These are phyloP conservation scores for Strix uralensis DNA, from an alignment of 2,113 vertebrate genomes.

Conservation along the genomic window DNA sequence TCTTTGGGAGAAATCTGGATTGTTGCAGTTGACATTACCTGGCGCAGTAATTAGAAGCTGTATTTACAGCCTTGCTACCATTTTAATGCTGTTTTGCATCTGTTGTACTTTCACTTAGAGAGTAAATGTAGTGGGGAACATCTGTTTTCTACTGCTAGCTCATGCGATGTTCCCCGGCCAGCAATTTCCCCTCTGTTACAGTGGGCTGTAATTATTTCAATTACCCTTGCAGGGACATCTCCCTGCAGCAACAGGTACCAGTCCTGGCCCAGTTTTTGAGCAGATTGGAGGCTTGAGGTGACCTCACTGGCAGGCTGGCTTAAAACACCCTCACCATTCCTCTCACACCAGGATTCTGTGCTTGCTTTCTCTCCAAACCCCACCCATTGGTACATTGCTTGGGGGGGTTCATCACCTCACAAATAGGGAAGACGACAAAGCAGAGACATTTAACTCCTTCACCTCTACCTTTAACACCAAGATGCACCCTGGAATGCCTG, in stretches of 20 bases:
- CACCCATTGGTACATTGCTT: rapidly evolving
- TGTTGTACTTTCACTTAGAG: conserved; percentile 56
- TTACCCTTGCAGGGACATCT: not conserved
- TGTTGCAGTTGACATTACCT: conserved; percentile 49
- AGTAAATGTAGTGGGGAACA: conserved; percentile 62
- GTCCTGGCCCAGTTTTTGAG: not conserved
- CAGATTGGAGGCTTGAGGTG: not conserved
- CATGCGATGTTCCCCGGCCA: not conserved
- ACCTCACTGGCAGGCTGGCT: not conserved
- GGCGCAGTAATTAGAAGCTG: conserved; percentile 48
- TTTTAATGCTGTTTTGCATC: conserved; percentile 66
- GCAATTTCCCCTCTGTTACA: conserved; percentile 21
- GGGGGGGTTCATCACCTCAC: too few species aligned
- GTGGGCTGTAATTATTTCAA: conserved; percentile 27
- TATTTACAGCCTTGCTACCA: conserved; percentile 67
- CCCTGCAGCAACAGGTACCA: not conserved
- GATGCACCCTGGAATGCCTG: too few species aligned
- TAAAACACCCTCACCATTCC: not conserved
- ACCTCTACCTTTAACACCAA: not conserved
- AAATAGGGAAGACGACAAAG: not conserved
- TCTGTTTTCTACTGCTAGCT: conserved; percentile 60
- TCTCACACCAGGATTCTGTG: rapidly evolving
- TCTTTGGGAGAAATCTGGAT: not conserved
- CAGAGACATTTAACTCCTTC: not conserved
- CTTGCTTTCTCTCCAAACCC: not conserved